These are phyloP conservation scores for Tyria jacobaeae DNA, from an alignment of 2,888 invertebrate genomes.

Conservation along the genomic window DNA sequence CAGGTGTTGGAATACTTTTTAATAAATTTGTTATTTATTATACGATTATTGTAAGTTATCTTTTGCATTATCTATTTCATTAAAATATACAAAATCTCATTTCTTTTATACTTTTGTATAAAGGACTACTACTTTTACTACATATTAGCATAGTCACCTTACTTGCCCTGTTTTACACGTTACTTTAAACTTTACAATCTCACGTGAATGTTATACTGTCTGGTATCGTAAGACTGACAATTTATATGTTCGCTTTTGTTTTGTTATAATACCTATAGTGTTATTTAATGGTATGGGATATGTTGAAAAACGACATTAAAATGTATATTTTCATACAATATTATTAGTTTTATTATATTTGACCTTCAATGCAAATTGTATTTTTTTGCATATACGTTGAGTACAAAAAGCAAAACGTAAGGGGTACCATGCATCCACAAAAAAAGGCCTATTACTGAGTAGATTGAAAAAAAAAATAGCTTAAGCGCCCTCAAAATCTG, in stretches of 20 bases:
- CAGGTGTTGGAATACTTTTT: conserved; percentile 41
- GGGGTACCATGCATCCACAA: too few species aligned
- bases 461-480: too few species aligned
- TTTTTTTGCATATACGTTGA: too few species aligned
- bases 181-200: conserved; percentile 9
- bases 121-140: conserved; percentile 15
- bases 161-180: conserved; percentile 35
- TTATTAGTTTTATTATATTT: conserved; percentile 15
- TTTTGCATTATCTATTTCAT: neutral
- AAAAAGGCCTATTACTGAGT: too few species aligned
- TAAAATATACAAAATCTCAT: conserved; percentile 4
- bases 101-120: conserved; percentile 9
- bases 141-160: conserved; percentile 11
- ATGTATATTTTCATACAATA: conserved; percentile 53
- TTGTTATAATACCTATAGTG: conserved; percentile 40
- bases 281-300: conserved; percentile 52
- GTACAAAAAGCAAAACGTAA: too few species aligned
- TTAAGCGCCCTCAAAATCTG: too few species aligned
- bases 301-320: conserved; percentile 53
- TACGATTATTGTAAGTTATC: neutral
- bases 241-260: conserved; percentile 23
- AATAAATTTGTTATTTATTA: conserved; percentile 8
- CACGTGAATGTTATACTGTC: conserved; percentile 22
- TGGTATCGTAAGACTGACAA: conserved; percentile 23
- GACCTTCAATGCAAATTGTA: too few species aligned